Evolutionary conservation across 2,797 vertebrate genomes (phyloP), one percentile per base, ranked within the genome.

Genomic region (Sebastes taczanowskii): DNA sequence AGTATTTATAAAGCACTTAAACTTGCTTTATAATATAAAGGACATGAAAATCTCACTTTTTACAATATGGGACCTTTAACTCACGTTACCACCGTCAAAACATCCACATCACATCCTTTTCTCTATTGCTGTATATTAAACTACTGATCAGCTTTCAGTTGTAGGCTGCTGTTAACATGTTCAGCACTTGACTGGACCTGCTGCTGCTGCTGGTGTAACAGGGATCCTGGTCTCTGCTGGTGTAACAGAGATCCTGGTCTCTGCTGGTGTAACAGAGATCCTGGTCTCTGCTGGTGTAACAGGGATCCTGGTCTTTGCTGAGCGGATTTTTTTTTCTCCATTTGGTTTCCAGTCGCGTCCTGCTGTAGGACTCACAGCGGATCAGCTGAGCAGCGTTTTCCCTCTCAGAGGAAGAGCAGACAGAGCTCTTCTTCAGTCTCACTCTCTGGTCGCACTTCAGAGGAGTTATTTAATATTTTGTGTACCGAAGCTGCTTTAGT

Each of bases 331-430:
- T 29, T 16, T 46, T 65, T 65, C 62, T 53, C 82, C 82, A 85
- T 92, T 88, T 84, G 74, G 81, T 87, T 91, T 90, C 88, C 88
- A 90, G 86, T 90, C 91, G 80, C 87, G 89, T 92, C 89, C 87
- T 73, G 81, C 84, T 13, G 58, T 27, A 52, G 72, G 85, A 89
- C 82, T 67, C 88, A 63, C 89, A 32, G 10, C 20, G 66, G 82
- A 88, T 84, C 90, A 92, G 90, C 90, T 87, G 91, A 90, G 82
- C 88, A 68, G 77, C 88, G 71, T 49, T 53, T 52, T 78, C 38
- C 11, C 72, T 64, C 77, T 62, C 77, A 68, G 74, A 82, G 78
- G 77, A 69, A 49, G 42, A 65, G 10, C 35, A 78, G 55, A 60
- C 71, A n/a, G 74, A 77, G 74, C 82, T 55, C 77, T 14, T 27